Conservation (phyloP, 2,113 vertebrate genomes). For the Saccopteryx leptura region DNA sequence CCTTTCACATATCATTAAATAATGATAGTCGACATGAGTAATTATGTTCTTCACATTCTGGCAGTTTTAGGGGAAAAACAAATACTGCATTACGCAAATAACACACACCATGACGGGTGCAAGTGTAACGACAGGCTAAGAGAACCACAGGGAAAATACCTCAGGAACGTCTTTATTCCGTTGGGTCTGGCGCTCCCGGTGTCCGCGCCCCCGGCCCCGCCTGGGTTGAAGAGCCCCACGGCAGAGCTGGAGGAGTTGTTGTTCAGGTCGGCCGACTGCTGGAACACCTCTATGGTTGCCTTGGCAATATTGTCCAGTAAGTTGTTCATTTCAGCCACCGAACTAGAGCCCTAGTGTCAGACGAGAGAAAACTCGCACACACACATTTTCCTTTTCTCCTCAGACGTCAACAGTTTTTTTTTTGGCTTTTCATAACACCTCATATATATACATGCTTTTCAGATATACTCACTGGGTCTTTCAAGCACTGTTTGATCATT, state of each 20-base stretch:
- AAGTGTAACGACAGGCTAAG: not conserved
- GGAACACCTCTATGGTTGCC: slow-evolving; percentile 90
- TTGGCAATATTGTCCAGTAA: slow-evolving; percentile 90
- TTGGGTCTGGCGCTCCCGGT: slow-evolving; percentile 86
- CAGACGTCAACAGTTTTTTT: slow-evolving; percentile 57
- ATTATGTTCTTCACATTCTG: slow-evolving; percentile 48
- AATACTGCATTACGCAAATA: not conserved
- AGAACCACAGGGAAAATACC: slow-evolving; percentile 81
- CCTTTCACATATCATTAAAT: slow-evolving; percentile 21
- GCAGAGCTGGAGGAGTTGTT: slow-evolving; percentile 85
- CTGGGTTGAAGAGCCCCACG: slow-evolving; percentile 87
- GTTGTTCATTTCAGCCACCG: slow-evolving; percentile 90
- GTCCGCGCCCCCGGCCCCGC: slow-evolving; percentile 83
- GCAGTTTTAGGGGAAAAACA: not conserved
- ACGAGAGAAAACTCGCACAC: slow-evolving; percentile 77
- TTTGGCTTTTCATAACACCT: slow-evolving; percentile 24
- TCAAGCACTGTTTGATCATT: slow-evolving; percentile 90
- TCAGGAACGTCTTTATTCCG: slow-evolving; percentile 89
- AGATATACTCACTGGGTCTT: slow-evolving; percentile 88
- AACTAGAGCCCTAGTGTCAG: slow-evolving; percentile 87
- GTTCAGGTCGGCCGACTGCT: slow-evolving; percentile 90
- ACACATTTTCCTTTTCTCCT: slow-evolving; percentile 60
- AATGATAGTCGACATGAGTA: slow-evolving; percentile 16
- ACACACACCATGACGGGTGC: not conserved
- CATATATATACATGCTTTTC: too few relatives aligned